phyloP scores from a whole-genome alignment of 2,888 invertebrate genomes.

The Melitaea athalia region DNA sequence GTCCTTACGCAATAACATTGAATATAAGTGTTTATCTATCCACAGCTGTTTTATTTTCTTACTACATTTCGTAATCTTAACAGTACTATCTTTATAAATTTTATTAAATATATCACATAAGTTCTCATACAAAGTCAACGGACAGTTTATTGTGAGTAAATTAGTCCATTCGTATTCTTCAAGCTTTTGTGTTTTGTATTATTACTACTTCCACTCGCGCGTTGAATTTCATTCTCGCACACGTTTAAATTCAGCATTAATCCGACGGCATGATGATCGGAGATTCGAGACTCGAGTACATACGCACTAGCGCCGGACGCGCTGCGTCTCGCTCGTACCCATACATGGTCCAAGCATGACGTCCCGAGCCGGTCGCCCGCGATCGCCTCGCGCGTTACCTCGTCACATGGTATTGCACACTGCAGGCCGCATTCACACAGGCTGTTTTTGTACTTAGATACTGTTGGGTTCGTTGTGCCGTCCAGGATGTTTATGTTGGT shows the following conservation, averaged over 20 bases:
- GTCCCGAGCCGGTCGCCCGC: not conserved
- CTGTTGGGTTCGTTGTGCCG: not conserved
- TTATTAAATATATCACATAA: not conserved
- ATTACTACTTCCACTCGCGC: constrained; percentile 1
- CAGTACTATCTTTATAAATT: constrained; percentile 17
- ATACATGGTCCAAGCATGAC: constrained; percentile 15
- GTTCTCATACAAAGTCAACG: constrained; percentile 11
- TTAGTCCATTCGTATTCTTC: constrained; percentile 22
- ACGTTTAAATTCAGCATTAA: not conserved
- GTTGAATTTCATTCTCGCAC: constrained; percentile 4
- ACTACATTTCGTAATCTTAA: not conserved
- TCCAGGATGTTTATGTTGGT: constrained; percentile 13
- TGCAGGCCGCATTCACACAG: constrained; percentile 19
- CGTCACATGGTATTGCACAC: constrained; percentile 11
- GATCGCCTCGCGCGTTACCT: constrained; percentile 20
- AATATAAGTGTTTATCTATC: too few relatives aligned
- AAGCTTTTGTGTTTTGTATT: constrained; percentile 21
- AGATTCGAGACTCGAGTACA: constrained; percentile 12
- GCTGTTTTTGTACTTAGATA: constrained; percentile 11
- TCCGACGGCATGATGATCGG: constrained; percentile 22
- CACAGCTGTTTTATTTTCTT: too few relatives aligned
- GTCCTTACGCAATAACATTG: too few relatives aligned
- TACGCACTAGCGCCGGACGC: not conserved
- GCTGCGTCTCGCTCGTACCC: constrained; percentile 19
- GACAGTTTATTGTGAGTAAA: constrained; percentile 8